Conservation (phyloP, 2,888 invertebrate genomes). For the Leucoma salicis region DNA sequence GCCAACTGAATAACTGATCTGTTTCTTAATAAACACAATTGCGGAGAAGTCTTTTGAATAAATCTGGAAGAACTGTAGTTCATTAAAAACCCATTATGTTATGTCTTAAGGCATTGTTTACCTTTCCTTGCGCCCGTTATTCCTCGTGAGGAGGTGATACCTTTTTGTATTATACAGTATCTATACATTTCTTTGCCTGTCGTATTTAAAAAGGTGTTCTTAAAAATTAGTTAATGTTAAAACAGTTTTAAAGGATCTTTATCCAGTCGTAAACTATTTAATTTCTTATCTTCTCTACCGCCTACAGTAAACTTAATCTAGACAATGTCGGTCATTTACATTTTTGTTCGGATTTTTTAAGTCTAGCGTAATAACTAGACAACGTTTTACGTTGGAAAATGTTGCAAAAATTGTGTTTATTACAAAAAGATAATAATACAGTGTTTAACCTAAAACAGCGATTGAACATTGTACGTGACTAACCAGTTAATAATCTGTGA, state of each 20-base stretch:
- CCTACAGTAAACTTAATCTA: constrained; percentile 1
- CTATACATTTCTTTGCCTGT: constrained; percentile 47
- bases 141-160: constrained; percentile 29
- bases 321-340: too few relatives aligned
- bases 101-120: constrained; percentile 56
- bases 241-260: constrained; percentile 5
- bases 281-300: constrained; percentile 23
- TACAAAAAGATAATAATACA: too few relatives aligned
- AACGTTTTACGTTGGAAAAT: too few relatives aligned
- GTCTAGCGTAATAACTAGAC: too few relatives aligned
- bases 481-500: too few relatives aligned
- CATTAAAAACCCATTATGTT: constrained; percentile 63
- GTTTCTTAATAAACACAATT: constrained; percentile 46
- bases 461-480: too few relatives aligned
- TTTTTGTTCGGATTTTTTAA: too few relatives aligned
- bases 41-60: constrained; percentile 47
- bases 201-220: constrained; percentile 57
- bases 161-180: constrained; percentile 47
- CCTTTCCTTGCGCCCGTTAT: constrained; percentile 45
- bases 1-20: constrained; percentile 27
- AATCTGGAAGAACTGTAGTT: constrained; percentile 57
- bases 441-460: too few relatives aligned
- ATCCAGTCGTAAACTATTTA: constrained; percentile 37
- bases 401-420: too few relatives aligned
- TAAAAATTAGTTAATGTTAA: neutral